Percentiles rank a stretch among this genome's conserved stretches.
Conservation (phyloP, 2,888 invertebrate genomes). For the Strigamia crassipes region DNA sequence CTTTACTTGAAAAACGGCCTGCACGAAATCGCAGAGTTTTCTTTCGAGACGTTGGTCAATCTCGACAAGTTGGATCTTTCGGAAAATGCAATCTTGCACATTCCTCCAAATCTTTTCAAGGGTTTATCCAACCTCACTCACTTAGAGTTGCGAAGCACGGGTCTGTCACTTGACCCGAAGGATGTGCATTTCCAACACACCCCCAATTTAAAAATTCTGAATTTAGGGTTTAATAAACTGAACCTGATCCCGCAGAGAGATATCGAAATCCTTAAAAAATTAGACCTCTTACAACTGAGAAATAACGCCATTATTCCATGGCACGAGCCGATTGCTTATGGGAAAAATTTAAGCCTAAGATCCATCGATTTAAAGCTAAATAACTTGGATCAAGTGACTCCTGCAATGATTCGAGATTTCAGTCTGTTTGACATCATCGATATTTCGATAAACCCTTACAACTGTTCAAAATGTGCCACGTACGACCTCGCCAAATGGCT, state of each 20-base stretch:
- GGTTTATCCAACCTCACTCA: background rate
- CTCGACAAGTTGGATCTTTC: background rate
- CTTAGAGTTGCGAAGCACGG: background rate
- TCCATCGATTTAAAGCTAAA: background rate
- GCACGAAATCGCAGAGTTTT: background rate
- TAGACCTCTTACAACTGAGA: background rate
- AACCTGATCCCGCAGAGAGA: background rate
- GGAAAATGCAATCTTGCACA: background rate
- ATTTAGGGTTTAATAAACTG: slow-evolving; percentile 1
- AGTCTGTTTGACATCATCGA: slow-evolving; percentile 61
- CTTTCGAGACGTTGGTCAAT: background rate
- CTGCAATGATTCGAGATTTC: slow-evolving; percentile 66
- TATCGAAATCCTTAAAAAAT: background rate
- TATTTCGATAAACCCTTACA: slow-evolving; percentile 65
- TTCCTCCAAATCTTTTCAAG: background rate
- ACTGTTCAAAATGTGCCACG: slow-evolving; percentile 65
- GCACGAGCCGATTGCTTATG: background rate
- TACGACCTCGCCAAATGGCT: slow-evolving; percentile 60
- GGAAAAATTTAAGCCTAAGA: background rate
- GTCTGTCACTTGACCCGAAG: background rate
- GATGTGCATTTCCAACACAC: background rate
- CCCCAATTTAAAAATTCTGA: background rate
- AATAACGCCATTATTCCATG: slow-evolving; percentile 22
- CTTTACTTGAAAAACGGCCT: background rate
- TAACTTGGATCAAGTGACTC: slow-evolving; percentile 58